These are phyloP conservation scores for Dicrurus megarhynchus DNA, from an alignment of 2,113 vertebrate genomes.

Conservation along the genomic window DNA sequence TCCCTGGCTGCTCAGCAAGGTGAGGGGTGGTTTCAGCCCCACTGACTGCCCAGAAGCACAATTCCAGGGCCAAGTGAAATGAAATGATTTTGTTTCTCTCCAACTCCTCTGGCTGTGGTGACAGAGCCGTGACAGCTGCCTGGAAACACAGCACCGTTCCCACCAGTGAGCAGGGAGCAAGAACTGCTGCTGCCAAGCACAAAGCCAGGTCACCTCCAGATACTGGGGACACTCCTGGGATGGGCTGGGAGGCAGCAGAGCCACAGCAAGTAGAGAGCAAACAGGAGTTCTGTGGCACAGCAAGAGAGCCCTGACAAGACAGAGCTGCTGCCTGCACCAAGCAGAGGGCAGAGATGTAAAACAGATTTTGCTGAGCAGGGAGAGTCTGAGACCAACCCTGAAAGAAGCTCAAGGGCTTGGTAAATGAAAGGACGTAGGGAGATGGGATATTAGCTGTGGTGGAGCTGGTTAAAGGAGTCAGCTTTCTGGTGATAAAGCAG, in stretches of 20 bases:
- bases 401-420: not conserved
- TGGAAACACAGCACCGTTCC: not conserved
- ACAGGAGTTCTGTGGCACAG: not conserved
- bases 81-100: not conserved
- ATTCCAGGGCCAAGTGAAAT: not conserved
- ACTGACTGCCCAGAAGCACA: not conserved
- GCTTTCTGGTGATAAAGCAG: not conserved
- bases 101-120: not conserved
- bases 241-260: not conserved
- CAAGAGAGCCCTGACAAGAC: not conserved
- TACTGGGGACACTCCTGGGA: not conserved
- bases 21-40: not conserved
- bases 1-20: not conserved
- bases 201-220: not conserved
- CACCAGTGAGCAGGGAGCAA: not conserved
- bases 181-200: not conserved
- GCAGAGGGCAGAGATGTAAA: not conserved
- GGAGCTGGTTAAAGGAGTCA: not conserved
- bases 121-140: not conserved
- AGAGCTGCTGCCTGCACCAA: not conserved
- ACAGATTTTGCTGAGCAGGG: not conserved
- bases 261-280: not conserved
- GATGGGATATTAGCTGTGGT: not conserved
- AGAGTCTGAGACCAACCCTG: not conserved
- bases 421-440: not conserved